A percentile compares a stretch with the other conserved stretches of the same genome.
These are phyloP conservation scores for Ennomos fuscantarius DNA, from an alignment of 2,888 invertebrate genomes.

Conservation along the genomic window DNA sequence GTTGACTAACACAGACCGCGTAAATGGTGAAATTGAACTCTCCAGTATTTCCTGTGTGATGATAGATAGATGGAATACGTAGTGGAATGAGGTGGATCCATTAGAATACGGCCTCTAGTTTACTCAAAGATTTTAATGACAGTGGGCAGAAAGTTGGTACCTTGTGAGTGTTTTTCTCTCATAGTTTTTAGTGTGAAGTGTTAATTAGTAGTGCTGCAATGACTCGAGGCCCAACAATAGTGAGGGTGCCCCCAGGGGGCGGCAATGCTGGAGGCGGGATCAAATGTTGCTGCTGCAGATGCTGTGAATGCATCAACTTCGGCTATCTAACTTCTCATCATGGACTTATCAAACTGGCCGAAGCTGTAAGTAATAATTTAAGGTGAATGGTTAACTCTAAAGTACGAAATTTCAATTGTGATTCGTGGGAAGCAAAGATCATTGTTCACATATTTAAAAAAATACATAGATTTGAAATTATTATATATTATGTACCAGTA, in stretches of 20 bases:
- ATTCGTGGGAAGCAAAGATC: no score
- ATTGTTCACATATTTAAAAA: no score
- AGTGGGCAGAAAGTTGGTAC: neutral
- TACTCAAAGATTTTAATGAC: neutral
- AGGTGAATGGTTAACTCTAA: no score
- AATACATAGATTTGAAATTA: no score
- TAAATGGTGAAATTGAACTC: conserved; percentile 67
- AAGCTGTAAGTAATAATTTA: conserved; percentile 86
- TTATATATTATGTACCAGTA: no score
- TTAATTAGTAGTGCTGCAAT: conserved; percentile 43
- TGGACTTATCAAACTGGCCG: conserved; percentile 90
- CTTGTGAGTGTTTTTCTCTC: neutral
- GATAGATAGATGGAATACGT: conserved; percentile 36
- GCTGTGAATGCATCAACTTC: conserved; percentile 92
- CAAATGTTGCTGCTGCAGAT: conserved; percentile 90
- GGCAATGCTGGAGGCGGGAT: conserved; percentile 80
- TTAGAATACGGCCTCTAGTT: neutral
- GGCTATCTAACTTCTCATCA: conserved; percentile 89
- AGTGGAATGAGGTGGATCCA: conserved; percentile 1
- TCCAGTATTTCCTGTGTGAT: conserved; percentile 66
- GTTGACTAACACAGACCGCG: conserved; percentile 74
- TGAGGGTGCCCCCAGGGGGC: conserved; percentile 70
- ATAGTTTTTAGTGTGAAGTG: neutral
- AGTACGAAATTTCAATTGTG: no score
- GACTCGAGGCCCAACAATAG: conserved; percentile 79